These are phyloP conservation scores for Pholis gunnellus DNA, from an alignment of 2,113 vertebrate species.

Conservation along the genomic window DNA sequence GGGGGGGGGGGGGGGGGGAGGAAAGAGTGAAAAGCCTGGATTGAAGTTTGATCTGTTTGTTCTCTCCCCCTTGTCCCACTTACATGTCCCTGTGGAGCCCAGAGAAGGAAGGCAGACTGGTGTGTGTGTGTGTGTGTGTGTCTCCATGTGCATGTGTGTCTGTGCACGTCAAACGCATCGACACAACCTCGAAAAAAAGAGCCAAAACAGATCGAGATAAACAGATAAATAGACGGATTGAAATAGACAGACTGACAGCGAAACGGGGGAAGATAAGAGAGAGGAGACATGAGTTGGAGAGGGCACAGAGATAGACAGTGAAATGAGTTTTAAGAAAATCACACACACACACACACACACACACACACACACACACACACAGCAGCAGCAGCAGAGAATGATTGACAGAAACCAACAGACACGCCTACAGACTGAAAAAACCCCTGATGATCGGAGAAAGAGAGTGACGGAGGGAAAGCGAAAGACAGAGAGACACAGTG, in stretches of 20 bases:
- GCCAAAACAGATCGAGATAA: constrained; percentile 69
- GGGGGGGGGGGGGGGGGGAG: constrained; percentile 19
- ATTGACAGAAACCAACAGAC: constrained; percentile 71
- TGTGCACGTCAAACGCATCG: constrained; percentile 27
- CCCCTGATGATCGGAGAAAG: constrained; percentile 52
- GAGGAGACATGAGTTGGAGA: constrained; percentile 51
- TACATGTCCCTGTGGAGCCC: constrained; percentile 73
- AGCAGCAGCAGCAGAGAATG: constrained; percentile 30
- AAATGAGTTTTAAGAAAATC: constrained; percentile 43
- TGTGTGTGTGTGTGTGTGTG: constrained; percentile 13
- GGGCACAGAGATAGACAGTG: constrained; percentile 48
- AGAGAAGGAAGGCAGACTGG: constrained; percentile 51
- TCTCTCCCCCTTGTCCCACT: constrained; percentile 77
- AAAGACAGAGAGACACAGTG: constrained; percentile 52
- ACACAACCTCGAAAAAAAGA: constrained; percentile 45
- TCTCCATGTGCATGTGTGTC: constrained; percentile 7
- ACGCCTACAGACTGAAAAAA: constrained; percentile 69
- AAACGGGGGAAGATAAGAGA: constrained; percentile 47
- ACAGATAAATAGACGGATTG: constrained; percentile 74
- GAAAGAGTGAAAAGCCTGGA: constrained; percentile 69
- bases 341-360: constrained; percentile 25
- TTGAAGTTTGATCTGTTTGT: constrained; percentile 78
- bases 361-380: constrained; percentile 22
- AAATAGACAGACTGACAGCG: constrained; percentile 72
- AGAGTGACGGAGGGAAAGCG: constrained; percentile 56